phyloP scores from a whole-genome alignment of 2,888 invertebrate genomes.

The Operophtera brumata region DNA sequence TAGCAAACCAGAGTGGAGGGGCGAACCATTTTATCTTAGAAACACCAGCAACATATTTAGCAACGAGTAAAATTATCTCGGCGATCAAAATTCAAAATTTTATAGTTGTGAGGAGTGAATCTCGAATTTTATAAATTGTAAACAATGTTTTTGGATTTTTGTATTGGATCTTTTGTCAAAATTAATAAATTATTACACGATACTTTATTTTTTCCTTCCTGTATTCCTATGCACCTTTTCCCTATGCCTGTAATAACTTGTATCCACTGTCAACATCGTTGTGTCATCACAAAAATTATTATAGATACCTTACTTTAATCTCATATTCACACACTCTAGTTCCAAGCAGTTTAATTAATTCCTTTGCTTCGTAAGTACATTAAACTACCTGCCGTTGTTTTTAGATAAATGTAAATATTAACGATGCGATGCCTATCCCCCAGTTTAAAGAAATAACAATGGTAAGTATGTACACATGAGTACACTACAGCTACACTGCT shows the following conservation, averaged over 20 bases:
- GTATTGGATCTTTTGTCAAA: constrained; percentile 20
- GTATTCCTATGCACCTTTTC: neutral
- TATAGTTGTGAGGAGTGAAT: constrained; percentile 21
- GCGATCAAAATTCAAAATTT: constrained; percentile 24
- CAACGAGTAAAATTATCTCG: constrained; percentile 2
- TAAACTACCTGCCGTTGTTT: neutral
- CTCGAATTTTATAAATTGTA: constrained; percentile 21
- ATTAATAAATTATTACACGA: constrained; percentile 18
- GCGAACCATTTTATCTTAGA: no score
- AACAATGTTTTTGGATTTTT: constrained; percentile 20
- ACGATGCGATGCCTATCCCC: neutral
- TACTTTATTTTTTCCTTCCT: constrained; percentile 9
- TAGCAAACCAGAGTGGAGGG: no score
- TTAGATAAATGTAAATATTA: neutral
- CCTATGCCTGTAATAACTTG: no score
- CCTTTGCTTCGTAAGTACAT: neutral
- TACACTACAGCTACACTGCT: neutral
- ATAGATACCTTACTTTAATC: neutral
- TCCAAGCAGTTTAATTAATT: neutral
- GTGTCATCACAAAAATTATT: neutral
- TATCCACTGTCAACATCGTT: no score
- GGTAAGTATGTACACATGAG: no score
- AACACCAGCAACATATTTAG: neutral
- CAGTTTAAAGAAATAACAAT: neutral
- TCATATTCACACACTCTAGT: neutral